Conservation (phyloP, 2,113 vertebrate species). For the Cryptotis parvus region DNA sequence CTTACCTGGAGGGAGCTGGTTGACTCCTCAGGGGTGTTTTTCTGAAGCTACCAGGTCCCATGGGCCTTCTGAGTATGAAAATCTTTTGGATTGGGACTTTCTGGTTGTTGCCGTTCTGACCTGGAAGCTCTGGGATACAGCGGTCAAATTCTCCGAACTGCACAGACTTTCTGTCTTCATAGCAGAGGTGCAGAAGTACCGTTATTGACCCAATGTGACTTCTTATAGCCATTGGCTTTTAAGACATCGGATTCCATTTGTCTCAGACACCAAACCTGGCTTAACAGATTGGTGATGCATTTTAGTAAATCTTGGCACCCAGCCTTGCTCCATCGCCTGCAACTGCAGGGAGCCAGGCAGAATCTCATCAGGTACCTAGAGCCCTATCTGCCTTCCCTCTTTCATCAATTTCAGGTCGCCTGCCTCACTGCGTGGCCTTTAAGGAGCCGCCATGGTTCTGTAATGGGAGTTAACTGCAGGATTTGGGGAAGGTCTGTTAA, state of each 20-base stretch:
- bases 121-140: background rate
- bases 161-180: background rate
- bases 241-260: background rate
- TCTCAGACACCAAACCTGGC: background rate
- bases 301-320: background rate
- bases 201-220: slow-evolving; percentile 5
- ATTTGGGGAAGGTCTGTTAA: slow-evolving; percentile 27
- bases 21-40: too few relatives aligned
- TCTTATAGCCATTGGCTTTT: background rate
- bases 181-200: background rate
- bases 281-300: background rate
- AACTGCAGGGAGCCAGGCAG: background rate
- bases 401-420: slow-evolving; percentile 48
- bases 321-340: background rate
- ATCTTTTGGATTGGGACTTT: background rate
- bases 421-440: slow-evolving; percentile 15
- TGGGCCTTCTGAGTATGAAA: too few relatives aligned
- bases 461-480: slow-evolving; percentile 59
- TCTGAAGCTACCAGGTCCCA: too few relatives aligned
- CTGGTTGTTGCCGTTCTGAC: background rate
- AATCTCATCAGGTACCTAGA: background rate
- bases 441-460: slow-evolving; percentile 38
- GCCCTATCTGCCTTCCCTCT: slow-evolving; percentile 33
- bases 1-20: too few relatives aligned
- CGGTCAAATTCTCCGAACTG: background rate